These are phyloP conservation scores for Trichacis sp. DNA, from an alignment of 2,888 invertebrate species.

Conservation along the genomic window DNA sequence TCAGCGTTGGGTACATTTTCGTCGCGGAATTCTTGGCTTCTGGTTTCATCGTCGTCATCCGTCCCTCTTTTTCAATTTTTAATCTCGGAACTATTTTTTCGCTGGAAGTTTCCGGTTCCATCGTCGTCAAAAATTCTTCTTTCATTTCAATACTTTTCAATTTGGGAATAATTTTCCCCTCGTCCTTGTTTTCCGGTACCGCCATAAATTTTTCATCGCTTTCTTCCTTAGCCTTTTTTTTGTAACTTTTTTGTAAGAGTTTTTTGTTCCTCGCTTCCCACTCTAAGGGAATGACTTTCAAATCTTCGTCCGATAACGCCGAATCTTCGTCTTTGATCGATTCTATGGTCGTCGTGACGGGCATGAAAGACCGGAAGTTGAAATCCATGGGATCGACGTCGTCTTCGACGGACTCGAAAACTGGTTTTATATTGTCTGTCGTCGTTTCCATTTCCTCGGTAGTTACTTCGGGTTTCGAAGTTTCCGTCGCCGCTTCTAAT, in stretches of 20 bases:
- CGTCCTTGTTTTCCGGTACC: conserved; percentile 16
- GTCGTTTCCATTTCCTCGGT: conserved; percentile 25
- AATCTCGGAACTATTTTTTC: too few species aligned
- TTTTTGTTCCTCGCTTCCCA: conserved; percentile 43
- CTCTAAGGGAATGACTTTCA: conserved; percentile 59
- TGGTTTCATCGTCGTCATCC: conserved; percentile 15
- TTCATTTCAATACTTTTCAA: too few species aligned
- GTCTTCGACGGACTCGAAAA: conserved; percentile 58
- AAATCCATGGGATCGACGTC: conserved; percentile 53
- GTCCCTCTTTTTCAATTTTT: too few species aligned
- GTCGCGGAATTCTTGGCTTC: too few species aligned
- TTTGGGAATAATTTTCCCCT: too few species aligned
- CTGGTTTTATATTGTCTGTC: conserved; percentile 59
- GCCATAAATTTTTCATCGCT: conserved; percentile 27
- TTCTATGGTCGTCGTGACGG: conserved; percentile 38
- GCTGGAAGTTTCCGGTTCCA: too few species aligned
- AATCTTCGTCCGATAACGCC: conserved; percentile 51
- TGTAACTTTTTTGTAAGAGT: too few species aligned
- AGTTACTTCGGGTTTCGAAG: conserved; percentile 12
- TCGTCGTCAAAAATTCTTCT: too few species aligned
- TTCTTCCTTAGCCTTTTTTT: conserved; percentile 50
- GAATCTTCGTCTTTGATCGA: conserved; percentile 32
- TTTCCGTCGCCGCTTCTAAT: not conserved
- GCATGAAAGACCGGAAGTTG: conserved; percentile 52
- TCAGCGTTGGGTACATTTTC: conserved; percentile 9